Conservation (phyloP, 2,888 invertebrate genomes). For the Drosophila niveifrons region DNA sequence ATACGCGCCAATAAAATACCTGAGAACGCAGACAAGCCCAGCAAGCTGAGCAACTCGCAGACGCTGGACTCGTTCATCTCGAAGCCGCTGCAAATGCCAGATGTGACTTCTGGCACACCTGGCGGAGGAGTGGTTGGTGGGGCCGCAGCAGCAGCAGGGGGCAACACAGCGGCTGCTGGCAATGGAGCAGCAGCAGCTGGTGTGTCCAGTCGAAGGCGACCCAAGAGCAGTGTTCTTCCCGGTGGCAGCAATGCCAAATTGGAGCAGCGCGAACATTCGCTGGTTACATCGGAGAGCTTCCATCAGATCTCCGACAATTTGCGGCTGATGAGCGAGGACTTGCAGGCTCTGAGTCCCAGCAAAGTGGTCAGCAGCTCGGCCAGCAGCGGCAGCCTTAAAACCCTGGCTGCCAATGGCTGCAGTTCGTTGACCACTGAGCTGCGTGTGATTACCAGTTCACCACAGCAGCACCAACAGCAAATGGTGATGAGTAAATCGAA, state of each 20-base stretch:
- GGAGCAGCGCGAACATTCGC: constrained; percentile 81
- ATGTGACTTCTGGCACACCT: constrained; percentile 81
- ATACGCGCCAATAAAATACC: constrained; percentile 85
- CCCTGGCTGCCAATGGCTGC: constrained; percentile 53
- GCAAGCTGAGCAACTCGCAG: constrained; percentile 80
- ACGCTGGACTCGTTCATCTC: constrained; percentile 82
- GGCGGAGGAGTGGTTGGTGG: constrained; percentile 19
- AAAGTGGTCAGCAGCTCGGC: constrained; percentile 71
- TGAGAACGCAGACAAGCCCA: constrained; percentile 79
- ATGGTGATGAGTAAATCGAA: constrained; percentile 73
- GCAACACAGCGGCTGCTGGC: not conserved
- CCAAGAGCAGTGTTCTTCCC: constrained; percentile 66
- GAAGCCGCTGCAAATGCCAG: constrained; percentile 82
- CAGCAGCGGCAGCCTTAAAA: constrained; percentile 76
- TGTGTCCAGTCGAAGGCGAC: constrained; percentile 54
- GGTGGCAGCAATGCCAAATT: constrained; percentile 53
- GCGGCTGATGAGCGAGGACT: constrained; percentile 85
- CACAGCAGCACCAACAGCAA: constrained; percentile 74
- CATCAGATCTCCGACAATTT: constrained; percentile 85
- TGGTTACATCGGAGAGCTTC: constrained; percentile 84
- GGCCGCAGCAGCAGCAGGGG: not conserved
- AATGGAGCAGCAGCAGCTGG: constrained; percentile 9
- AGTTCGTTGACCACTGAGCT: constrained; percentile 66
- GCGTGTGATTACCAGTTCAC: constrained; percentile 75
- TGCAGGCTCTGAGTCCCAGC: constrained; percentile 84